Conservation (phyloP, 2,888 invertebrate genomes). For the Amblyjoppa proteus region DNA sequence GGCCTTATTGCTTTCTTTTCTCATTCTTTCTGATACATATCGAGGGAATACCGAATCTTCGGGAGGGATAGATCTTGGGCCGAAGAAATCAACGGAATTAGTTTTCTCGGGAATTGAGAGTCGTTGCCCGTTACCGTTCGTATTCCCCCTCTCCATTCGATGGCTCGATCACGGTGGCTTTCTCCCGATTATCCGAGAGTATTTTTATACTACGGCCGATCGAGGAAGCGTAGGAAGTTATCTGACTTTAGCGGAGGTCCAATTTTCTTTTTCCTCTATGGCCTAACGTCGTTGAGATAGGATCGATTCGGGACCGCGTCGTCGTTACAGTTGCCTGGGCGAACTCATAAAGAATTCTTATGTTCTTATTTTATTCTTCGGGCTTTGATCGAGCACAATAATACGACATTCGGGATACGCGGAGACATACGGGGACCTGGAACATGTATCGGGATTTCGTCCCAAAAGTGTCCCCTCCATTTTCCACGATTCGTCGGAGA, state of each 20-base stretch:
- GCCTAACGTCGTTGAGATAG: conserved; percentile 44
- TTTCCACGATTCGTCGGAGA: conserved; percentile 1
- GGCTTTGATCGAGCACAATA: background rate
- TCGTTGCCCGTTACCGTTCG: conserved; percentile 10
- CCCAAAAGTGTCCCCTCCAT: conserved; percentile 5
- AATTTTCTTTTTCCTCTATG: conserved; percentile 55
- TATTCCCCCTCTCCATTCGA: conserved; percentile 43
- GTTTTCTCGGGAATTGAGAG: conserved; percentile 56
- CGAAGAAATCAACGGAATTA: conserved; percentile 69
- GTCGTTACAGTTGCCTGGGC: conserved; percentile 50
- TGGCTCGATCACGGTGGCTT: conserved; percentile 66
- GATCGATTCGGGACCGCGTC: conserved; percentile 17
- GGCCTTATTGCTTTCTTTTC: conserved; percentile 62
- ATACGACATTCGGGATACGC: background rate
- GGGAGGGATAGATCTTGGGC: conserved; percentile 50
- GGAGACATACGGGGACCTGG: background rate
- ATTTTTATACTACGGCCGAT: background rate
- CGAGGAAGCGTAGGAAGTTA: conserved; percentile 38
- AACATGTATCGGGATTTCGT: conserved; percentile 8
- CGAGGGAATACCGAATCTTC: conserved; percentile 52
- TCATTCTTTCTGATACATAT: conserved; percentile 41
- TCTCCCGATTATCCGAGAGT: conserved; percentile 48
- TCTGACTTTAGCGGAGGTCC: conserved; percentile 56
- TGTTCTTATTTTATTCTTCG: conserved; percentile 14
- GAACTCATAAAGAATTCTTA: conserved; percentile 26